Evolutionary conservation across 2,113 vertebrate species (phyloP).

Genomic region (Microtus pennsylvanicus): DNA sequence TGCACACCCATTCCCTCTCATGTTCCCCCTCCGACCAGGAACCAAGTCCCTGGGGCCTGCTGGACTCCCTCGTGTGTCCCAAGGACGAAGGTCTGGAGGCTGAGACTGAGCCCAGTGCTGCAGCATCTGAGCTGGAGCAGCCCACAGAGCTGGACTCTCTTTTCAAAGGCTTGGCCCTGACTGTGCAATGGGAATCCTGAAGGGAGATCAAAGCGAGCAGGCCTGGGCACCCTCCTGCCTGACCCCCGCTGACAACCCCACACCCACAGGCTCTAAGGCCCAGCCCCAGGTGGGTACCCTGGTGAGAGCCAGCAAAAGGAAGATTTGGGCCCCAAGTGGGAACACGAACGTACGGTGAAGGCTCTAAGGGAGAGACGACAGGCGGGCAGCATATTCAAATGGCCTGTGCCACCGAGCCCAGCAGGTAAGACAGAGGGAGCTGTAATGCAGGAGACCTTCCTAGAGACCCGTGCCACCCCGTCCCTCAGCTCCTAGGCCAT

Average conservation of each 20-base stretch:
- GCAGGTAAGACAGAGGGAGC: not conserved
- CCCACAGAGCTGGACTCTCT: conserved; percentile 65
- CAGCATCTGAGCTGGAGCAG: not conserved
- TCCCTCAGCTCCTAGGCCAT: not conserved
- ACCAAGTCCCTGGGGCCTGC: conserved; percentile 46
- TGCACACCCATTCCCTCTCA: conserved; percentile 2
- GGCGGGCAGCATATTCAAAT: accelerated
- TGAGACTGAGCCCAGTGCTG: not conserved
- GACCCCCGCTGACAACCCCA: accelerated
- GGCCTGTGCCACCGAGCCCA: not conserved
- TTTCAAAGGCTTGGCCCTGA: conserved; percentile 86
- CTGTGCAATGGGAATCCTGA: conserved; percentile 85
- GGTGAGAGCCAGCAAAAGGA: not conserved
- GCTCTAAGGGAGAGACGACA: not conserved
- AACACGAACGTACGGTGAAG: accelerated
- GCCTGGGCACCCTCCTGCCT: not conserved
- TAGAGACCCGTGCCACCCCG: accelerated
- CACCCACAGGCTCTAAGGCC: not conserved
- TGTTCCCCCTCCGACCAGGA: not conserved
- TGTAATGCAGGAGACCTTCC: not conserved
- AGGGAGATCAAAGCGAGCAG: not conserved
- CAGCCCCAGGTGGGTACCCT: accelerated
- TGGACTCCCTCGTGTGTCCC: conserved; percentile 75
- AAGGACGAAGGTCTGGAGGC: not conserved
- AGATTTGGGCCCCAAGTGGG: accelerated